A percentile compares a stretch with the other conserved stretches of the same genome.
Evolutionary conservation across 1,140 invertebrate species (phyloP).

Genomic region (Capitella teleta): DNA sequence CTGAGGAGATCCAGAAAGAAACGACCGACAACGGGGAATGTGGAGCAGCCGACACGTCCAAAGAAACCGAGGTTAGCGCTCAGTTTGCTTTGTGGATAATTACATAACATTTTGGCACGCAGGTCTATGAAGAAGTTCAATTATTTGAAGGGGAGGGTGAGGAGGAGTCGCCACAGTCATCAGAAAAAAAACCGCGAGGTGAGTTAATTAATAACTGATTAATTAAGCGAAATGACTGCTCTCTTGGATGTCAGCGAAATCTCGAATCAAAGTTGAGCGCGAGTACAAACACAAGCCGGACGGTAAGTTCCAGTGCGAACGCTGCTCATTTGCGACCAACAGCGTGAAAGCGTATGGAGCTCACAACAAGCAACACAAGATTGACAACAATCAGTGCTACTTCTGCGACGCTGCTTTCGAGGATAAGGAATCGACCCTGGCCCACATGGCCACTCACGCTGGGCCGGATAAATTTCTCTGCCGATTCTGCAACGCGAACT

Average conservation of each 20-base stretch:
- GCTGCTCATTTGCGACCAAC: slow-evolving; percentile 22
- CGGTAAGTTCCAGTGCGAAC: slow-evolving; percentile 19
- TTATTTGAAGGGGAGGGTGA: neutral
- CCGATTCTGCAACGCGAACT: slow-evolving; percentile 44
- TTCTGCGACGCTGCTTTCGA: slow-evolving; percentile 44
- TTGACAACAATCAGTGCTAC: slow-evolving; percentile 43
- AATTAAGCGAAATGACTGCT: neutral
- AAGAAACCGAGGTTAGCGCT: too few relatives aligned
- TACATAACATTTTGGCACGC: neutral
- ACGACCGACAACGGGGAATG: too few relatives aligned
- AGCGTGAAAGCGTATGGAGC: slow-evolving; percentile 21
- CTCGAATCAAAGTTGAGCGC: too few relatives aligned
- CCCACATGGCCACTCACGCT: slow-evolving; percentile 44
- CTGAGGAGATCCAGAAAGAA: too few relatives aligned
- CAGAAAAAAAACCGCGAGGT: neutral
- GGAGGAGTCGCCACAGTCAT: neutral
- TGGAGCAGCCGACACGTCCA: too few relatives aligned
- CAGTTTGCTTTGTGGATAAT: too few relatives aligned
- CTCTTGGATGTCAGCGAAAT: neutral
- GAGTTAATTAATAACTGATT: neutral
- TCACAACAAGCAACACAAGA: slow-evolving; percentile 42
- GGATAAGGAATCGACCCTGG: slow-evolving; percentile 36
- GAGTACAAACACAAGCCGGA: too few relatives aligned
- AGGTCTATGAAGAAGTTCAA: neutral
- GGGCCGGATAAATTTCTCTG: slow-evolving; percentile 48